Conservation (phyloP, 2,888 invertebrate species). For the Microchrysa polita region DNA sequence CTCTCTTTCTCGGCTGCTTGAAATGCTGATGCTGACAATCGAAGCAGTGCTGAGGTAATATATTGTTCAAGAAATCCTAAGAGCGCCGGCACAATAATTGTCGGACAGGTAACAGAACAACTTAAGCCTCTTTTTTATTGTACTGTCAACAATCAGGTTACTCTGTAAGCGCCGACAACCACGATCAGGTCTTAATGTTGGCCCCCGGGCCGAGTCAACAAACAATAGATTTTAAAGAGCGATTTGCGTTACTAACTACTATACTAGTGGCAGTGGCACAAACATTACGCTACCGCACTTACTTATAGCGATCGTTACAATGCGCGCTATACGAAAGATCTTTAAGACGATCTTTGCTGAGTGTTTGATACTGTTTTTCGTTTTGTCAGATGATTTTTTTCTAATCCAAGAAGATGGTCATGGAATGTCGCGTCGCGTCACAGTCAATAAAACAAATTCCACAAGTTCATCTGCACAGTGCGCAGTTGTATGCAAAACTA, state of each 20-base stretch:
- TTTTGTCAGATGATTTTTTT: too few species aligned
- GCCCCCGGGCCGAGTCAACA: constrained; percentile 9
- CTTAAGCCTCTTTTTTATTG: constrained; percentile 22
- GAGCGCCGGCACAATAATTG: constrained; percentile 22
- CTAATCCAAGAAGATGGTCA: too few species aligned
- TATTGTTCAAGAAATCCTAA: constrained; percentile 19
- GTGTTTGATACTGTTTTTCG: too few species aligned
- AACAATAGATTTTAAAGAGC: constrained; percentile 34
- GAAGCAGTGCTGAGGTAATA: constrained; percentile 11
- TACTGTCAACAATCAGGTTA: not conserved
- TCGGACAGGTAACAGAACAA: constrained; percentile 13
- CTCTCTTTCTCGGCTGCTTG: not conserved
- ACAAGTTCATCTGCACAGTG: not conserved
- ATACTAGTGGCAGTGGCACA: too few species aligned
- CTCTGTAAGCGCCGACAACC: constrained; percentile 33
- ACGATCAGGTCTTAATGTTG: constrained; percentile 9
- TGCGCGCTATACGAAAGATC: not conserved
- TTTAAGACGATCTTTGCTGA: not conserved
- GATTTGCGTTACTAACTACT: constrained; percentile 40
- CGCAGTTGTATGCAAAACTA: not conserved
- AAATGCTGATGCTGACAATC: too few species aligned
- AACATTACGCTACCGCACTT: constrained; percentile 40
- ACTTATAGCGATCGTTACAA: constrained; percentile 34
- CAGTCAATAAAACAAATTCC: not conserved
- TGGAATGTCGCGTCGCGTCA: not conserved